phyloP scores from a whole-genome alignment of 2,888 invertebrate species.

The Chymomyza amoena region DNA sequence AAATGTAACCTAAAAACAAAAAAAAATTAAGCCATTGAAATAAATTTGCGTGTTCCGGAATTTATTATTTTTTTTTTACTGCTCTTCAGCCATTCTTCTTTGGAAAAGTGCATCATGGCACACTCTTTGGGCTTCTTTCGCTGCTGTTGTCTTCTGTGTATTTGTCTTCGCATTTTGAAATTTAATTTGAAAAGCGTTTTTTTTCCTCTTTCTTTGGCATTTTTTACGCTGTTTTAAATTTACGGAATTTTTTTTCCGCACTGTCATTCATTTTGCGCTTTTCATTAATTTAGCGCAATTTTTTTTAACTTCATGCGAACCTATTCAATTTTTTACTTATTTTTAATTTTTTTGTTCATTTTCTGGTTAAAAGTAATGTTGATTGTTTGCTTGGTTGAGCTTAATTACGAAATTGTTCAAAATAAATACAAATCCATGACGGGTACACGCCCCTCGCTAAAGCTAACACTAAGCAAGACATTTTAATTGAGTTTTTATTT shows the following conservation, averaged over 20 bases:
- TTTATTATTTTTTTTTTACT: conserved; percentile 27
- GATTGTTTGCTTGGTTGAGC: conserved; percentile 67
- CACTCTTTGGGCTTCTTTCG: conserved; percentile 48
- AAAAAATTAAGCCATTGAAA: conserved; percentile 29
- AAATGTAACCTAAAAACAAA: not conserved
- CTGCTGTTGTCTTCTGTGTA: conserved; percentile 33
- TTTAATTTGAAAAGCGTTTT: conserved; percentile 60
- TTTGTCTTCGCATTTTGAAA: conserved; percentile 47
- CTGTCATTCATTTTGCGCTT: conserved; percentile 64
- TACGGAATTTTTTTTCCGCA: conserved; percentile 44
- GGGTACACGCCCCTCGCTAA: conserved; percentile 4
- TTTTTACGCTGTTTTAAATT: conserved; percentile 54
- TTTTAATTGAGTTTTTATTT: conserved; percentile 56
- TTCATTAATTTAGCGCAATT: conserved; percentile 58
- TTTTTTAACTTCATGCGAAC: conserved; percentile 57
- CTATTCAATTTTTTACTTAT: conserved; percentile 40
- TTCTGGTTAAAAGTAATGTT: conserved; percentile 54
- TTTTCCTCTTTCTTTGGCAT: conserved; percentile 21
- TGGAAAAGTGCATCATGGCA: conserved; percentile 39
- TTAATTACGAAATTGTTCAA: conserved; percentile 72
- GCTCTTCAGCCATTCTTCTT: conserved; percentile 10
- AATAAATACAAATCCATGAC: conserved; percentile 63
- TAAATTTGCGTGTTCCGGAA: conserved; percentile 68
- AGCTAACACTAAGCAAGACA: conserved; percentile 42
- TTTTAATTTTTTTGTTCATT: conserved; percentile 5